A percentile compares a stretch with the other conserved stretches of the same genome.
Conservation (phyloP, 2,888 invertebrate genomes). For the Spisula subtruncata region DNA sequence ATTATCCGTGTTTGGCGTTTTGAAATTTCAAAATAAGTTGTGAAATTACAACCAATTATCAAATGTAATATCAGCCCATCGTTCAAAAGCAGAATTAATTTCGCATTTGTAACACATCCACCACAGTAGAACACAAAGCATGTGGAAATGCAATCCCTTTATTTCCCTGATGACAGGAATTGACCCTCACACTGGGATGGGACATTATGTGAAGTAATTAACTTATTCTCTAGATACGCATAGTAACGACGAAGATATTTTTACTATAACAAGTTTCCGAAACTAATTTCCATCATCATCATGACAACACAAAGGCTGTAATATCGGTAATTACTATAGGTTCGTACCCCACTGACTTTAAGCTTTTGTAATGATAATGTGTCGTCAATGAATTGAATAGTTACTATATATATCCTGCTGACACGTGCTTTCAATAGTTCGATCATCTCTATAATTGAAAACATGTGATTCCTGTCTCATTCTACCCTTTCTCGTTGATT, state of each 20-base stretch:
- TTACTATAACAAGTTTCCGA: conserved; percentile 2
- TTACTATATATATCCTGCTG: neutral
- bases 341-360: neutral
- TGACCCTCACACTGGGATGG: neutral
- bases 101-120: neutral
- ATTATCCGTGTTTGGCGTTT: neutral
- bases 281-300: neutral
- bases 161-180: neutral
- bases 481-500: neutral
- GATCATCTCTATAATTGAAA: neutral
- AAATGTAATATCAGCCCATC: neutral
- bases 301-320: neutral
- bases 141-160: neutral
- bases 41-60: conserved; percentile 7
- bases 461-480: neutral
- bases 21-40: neutral
- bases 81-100: neutral
- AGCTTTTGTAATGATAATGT: conserved; percentile 16
- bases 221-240: neutral
- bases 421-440: neutral
- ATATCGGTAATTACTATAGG: neutral
- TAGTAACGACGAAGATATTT: conserved; percentile 2
- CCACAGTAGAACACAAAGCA: neutral
- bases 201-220: conserved; percentile 23
- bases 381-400: neutral